phyloP scores from a whole-genome alignment of 2,888 invertebrate species.

The Oligia latruncula region DNA sequence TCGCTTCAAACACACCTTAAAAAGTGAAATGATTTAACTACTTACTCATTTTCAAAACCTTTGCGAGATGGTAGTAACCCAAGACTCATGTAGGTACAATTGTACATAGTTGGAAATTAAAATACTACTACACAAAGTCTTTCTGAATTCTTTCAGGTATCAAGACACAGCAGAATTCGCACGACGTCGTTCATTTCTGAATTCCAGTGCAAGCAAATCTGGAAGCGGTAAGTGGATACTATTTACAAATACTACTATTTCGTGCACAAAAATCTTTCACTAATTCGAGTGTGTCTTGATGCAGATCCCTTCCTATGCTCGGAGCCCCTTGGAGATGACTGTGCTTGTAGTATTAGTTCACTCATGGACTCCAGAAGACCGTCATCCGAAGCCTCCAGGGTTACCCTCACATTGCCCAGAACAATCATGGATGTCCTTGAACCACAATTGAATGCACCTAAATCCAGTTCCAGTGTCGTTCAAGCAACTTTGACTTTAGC shows the following conservation, averaged over 20 bases:
- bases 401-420: slow-evolving; percentile 88
- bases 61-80: not conserved
- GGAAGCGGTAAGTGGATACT: slow-evolving; percentile 90
- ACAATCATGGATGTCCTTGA: slow-evolving; percentile 89
- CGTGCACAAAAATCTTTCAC: slow-evolving; percentile 19
- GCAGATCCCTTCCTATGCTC: slow-evolving; percentile 90
- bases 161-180: slow-evolving; percentile 93
- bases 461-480: slow-evolving; percentile 87
- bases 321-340: slow-evolving; percentile 90
- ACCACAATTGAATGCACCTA: slow-evolving; percentile 89
- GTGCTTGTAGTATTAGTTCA: slow-evolving; percentile 92
- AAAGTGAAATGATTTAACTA: not conserved
- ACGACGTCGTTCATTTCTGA: slow-evolving; percentile 91
- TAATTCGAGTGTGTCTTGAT: slow-evolving; percentile 62
- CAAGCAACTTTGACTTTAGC: slow-evolving; percentile 92
- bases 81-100: not conserved
- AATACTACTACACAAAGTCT: not conserved
- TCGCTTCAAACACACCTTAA: not conserved
- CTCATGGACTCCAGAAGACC: slow-evolving; percentile 91
- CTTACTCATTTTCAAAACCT: not conserved
- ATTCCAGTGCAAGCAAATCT: slow-evolving; percentile 87
- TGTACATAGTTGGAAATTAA: too few species aligned
- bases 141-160: slow-evolving; percentile 87
- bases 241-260: not conserved
- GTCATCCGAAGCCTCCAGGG: slow-evolving; percentile 90